These are phyloP conservation scores for Philopedon plagiatum DNA, from an alignment of 2,888 invertebrate genomes.

Conservation along the genomic window DNA sequence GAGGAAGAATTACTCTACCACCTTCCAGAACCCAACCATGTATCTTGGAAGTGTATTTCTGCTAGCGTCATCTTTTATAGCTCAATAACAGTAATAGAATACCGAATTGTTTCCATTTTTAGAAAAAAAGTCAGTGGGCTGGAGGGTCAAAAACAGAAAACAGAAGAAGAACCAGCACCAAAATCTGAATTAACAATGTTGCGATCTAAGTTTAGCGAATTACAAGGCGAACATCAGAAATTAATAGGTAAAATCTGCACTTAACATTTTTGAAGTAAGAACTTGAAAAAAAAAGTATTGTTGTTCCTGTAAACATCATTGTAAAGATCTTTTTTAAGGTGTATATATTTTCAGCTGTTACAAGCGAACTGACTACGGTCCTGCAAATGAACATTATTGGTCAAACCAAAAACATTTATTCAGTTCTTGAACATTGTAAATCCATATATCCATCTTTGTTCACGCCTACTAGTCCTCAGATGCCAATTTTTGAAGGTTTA, in stretches of 20 bases:
- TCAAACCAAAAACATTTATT: conserved; percentile 53
- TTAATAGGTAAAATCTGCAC: conserved; percentile 49
- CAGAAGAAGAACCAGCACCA: not conserved
- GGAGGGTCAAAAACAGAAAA: not conserved
- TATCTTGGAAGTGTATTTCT: no score
- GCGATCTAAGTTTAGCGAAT: conserved; percentile 47
- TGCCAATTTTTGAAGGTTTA: not conserved
- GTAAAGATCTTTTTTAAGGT: no score
- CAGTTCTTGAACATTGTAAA: conserved; percentile 54
- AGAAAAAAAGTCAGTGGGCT: not conserved
- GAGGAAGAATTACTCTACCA: no score
- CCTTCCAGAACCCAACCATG: no score
- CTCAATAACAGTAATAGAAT: no score
- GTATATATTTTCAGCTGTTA: conserved; percentile 54
- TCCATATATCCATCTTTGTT: conserved; percentile 52
- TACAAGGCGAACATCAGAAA: conserved; percentile 54
- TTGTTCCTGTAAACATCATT: not conserved
- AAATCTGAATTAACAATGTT: conserved; percentile 31
- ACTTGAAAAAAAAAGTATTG: no score
- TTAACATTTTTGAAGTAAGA: no score
- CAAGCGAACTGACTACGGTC: conserved; percentile 53
- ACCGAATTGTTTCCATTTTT: not conserved
- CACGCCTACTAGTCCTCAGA: not conserved
- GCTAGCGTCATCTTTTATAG: no score
- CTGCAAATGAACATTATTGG: conserved; percentile 53